A percentile compares a stretch with the other conserved stretches of the same genome.
phyloP scores from a whole-genome alignment of 2,888 invertebrate genomes.

The Balanococcus diminutus region DNA sequence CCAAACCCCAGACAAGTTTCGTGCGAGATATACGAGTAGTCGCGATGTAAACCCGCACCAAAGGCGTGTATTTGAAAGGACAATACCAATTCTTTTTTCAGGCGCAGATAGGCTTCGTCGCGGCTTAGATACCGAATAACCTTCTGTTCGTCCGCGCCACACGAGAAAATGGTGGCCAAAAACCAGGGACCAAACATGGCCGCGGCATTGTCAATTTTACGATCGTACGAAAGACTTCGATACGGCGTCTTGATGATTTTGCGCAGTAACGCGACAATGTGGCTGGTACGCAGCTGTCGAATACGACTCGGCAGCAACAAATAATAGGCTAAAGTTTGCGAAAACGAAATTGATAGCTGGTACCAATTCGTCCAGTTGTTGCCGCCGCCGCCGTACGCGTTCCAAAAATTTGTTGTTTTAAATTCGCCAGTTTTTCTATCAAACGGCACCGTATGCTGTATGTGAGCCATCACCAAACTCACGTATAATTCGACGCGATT shows the following conservation, averaged over 20 bases:
- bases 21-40: neutral
- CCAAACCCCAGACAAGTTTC: neutral
- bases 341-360: neutral
- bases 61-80: neutral
- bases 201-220: neutral
- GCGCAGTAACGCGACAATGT: neutral
- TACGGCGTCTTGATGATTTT: neutral
- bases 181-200: neutral
- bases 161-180: neutral
- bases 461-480: no score
- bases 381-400: no score
- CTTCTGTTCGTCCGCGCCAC: neutral
- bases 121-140: neutral
- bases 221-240: neutral
- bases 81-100: neutral
- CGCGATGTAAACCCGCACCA: neutral
- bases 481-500: no score
- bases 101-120: neutral
- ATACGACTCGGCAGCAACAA: neutral
- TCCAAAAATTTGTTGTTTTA: no score
- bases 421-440: no score
- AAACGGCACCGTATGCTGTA: no score
- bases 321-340: neutral
- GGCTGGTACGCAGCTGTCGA: neutral
- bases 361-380: neutral